Percentiles rank a stretch among this genome's conserved stretches.
Evolutionary conservation across 2,797 vertebrate genomes (phyloP).

Genomic region (Thamnophis elegans): DNA sequence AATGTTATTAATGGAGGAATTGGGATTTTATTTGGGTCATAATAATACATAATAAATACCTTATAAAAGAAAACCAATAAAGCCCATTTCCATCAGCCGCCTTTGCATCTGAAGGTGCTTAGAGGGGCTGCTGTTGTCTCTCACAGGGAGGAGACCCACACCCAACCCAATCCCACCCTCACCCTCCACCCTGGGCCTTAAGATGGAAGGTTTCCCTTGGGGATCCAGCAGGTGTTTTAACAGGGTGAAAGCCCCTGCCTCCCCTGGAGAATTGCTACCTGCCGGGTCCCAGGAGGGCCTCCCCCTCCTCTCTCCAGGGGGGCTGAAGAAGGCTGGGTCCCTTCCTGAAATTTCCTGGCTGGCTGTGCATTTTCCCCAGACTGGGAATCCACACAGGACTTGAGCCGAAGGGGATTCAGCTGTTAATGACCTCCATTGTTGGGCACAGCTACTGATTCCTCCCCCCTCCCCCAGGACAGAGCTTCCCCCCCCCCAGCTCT

Average conservation of each 20-base stretch:
- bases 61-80: not conserved
- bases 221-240: not conserved
- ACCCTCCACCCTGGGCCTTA: not conserved
- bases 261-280: not conserved
- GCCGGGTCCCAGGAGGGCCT: not conserved
- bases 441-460: not conserved
- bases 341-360: not conserved
- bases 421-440: slow-evolving; percentile 16
- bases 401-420: not conserved
- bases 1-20: not conserved
- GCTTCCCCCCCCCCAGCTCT: too few species aligned
- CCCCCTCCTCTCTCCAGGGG: not conserved
- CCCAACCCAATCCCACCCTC: not conserved
- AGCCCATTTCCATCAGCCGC: not conserved
- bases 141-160: not conserved
- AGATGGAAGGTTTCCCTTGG: not conserved
- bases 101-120: not conserved
- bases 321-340: not conserved
- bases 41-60: not conserved
- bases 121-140: not conserved
- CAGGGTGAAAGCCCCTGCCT: not conserved
- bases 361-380: not conserved
- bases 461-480: not conserved
- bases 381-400: slow-evolving; percentile 13
- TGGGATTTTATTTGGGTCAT: not conserved